These are phyloP conservation scores for Agonopterix subpropinquella DNA, from an alignment of 2,888 invertebrate species.

Conservation along the genomic window DNA sequence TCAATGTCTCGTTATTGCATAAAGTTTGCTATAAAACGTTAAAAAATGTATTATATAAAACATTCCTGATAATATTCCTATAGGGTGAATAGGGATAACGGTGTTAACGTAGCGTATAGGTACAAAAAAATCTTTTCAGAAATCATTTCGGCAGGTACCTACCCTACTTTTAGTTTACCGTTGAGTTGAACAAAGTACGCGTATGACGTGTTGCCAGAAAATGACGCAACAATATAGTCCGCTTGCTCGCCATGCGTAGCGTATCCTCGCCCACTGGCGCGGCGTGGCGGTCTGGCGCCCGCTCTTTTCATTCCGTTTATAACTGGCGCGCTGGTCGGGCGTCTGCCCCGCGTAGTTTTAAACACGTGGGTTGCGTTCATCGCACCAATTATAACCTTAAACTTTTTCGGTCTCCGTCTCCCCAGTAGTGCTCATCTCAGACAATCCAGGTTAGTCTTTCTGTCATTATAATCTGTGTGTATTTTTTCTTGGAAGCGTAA, in stretches of 20 bases:
- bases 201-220: too few species aligned
- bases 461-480: slow-evolving; percentile 7
- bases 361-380: slow-evolving; percentile 57
- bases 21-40: too few species aligned
- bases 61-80: background rate
- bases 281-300: slow-evolving; percentile 2
- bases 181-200: too few species aligned
- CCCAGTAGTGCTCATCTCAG: slow-evolving; percentile 10
- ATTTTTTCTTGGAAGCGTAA: slow-evolving; percentile 9
- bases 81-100: background rate
- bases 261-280: slow-evolving; percentile 12
- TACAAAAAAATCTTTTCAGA: background rate
- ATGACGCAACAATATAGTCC: slow-evolving; percentile 42
- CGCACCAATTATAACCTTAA: slow-evolving; percentile 47
- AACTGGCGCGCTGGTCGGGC: slow-evolving; percentile 41
- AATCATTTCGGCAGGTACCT: slow-evolving; percentile 8
- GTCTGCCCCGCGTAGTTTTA: slow-evolving; percentile 36
- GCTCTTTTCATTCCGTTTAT: slow-evolving; percentile 51
- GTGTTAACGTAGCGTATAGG: background rate
- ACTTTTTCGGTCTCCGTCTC: slow-evolving; percentile 12
- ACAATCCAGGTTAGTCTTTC: slow-evolving; percentile 20
- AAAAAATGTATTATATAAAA: too few species aligned
- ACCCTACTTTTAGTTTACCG: too few species aligned
- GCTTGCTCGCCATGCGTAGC: slow-evolving; percentile 27
- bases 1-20: too few species aligned